A percentile compares a stretch with the other conserved stretches of the same genome.
Evolutionary conservation across 2,113 vertebrate genomes (phyloP).

Genomic region (Centropus bengalensis): DNA sequence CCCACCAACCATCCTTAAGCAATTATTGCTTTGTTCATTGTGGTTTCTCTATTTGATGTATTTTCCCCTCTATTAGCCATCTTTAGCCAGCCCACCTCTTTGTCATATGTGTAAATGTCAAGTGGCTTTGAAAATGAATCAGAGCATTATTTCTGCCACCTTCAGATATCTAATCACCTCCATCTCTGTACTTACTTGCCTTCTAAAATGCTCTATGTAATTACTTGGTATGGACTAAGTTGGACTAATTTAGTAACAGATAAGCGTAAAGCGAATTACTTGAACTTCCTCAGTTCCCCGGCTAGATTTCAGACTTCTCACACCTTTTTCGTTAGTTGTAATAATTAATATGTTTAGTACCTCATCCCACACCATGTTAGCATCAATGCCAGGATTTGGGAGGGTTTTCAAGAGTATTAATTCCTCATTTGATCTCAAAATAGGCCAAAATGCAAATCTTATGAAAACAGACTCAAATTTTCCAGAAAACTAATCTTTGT

Average conservation of each 20-base stretch:
- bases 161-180: neutral
- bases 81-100: neutral
- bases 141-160: neutral
- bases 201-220: neutral
- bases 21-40: slow-evolving; percentile 18
- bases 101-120: slow-evolving; percentile 47
- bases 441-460: neutral
- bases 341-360: neutral
- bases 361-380: neutral
- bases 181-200: neutral
- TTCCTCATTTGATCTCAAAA: neutral
- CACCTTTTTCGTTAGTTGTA: neutral
- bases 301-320: neutral
- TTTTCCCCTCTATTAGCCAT: slow-evolving; percentile 15
- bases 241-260: neutral
- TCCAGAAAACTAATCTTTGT: neutral
- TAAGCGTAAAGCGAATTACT: neutral
- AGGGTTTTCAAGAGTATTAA: neutral
- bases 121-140: slow-evolving; percentile 56
- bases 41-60: neutral
- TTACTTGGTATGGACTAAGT: neutral
- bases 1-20: neutral
- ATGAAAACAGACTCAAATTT: neutral
- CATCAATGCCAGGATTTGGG: neutral
- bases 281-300: neutral